These are phyloP conservation scores for Danio kyathit DNA, from an alignment of 2,797 vertebrate species.

Conservation along the genomic window DNA sequence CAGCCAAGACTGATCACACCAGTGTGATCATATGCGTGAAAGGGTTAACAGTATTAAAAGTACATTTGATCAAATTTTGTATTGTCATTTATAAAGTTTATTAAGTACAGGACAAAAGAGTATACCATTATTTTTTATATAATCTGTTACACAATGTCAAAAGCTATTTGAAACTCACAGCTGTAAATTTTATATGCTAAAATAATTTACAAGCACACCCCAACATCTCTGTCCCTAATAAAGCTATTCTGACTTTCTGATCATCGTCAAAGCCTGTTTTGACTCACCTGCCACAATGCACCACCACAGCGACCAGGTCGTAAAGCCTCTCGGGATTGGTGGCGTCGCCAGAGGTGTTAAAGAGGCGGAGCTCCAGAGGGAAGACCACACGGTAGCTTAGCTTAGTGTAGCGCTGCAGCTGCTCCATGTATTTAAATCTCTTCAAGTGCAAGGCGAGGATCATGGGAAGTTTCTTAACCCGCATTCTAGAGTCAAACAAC, in stretches of 20 bases:
- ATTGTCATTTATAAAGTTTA: no score
- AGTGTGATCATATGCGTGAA: no score
- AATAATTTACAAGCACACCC: no score
- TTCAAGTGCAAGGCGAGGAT: conserved; percentile 90
- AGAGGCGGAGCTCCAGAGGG: conserved; percentile 88
- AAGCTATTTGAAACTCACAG: no score
- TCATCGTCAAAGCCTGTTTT: not conserved
- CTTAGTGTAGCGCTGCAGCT: conserved; percentile 90
- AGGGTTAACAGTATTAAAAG: no score
- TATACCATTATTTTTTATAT: no score
- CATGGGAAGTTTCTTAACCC: conserved; percentile 90
- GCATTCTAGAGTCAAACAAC: conserved; percentile 57
- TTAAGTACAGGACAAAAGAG: no score
- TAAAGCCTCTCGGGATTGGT: conserved; percentile 90
- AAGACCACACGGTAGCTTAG: conserved; percentile 90
- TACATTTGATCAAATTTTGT: no score
- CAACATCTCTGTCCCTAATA: no score
- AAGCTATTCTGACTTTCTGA: not conserved
- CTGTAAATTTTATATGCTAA: no score
- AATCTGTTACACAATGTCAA: no score
- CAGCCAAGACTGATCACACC: no score
- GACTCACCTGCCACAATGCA: conserved; percentile 88
- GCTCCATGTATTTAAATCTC: conserved; percentile 92
- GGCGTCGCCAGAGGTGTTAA: conserved; percentile 89
- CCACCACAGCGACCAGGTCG: conserved; percentile 88